Conservation (phyloP, 2,888 invertebrate genomes). For the Megalurothrips usitatus region DNA sequence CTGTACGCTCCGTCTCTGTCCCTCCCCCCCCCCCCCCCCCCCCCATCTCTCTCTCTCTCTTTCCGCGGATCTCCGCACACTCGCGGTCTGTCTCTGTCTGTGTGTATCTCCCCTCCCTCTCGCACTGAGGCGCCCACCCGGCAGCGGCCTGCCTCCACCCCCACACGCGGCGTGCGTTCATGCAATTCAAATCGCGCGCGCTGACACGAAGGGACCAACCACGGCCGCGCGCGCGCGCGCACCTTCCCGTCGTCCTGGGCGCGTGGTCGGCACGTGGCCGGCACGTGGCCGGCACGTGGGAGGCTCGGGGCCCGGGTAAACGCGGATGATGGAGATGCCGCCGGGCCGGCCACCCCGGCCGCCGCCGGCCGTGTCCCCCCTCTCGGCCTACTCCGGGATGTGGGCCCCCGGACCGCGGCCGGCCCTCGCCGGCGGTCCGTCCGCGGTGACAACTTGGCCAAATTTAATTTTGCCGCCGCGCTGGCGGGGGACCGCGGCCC, state of each 20-base stretch:
- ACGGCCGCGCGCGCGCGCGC: background rate
- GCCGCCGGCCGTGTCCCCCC: too few species aligned
- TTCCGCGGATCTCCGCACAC: too few species aligned
- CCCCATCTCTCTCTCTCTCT: too few species aligned
- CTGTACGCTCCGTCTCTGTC: background rate
- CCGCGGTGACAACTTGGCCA: background rate
- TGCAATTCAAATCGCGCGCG: conserved; percentile 7
- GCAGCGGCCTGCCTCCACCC: background rate
- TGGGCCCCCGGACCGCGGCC: background rate
- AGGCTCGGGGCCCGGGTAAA: background rate
- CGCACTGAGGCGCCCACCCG: background rate
- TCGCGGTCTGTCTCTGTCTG: too few species aligned
- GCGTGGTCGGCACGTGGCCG: background rate
- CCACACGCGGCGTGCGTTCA: background rate
- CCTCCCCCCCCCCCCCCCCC: too few species aligned
- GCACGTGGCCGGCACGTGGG: background rate
- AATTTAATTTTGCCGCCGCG: conserved; percentile 4
- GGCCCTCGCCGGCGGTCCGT: too few species aligned
- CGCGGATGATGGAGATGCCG: background rate
- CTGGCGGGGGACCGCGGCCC: background rate
- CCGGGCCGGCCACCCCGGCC: background rate
- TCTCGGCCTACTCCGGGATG: too few species aligned
- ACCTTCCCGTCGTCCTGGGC: background rate
- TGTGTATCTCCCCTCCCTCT: too few species aligned
- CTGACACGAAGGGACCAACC: background rate